Conservation (phyloP, 2,113 vertebrate species). For the Gallinago jamesoni region DNA sequence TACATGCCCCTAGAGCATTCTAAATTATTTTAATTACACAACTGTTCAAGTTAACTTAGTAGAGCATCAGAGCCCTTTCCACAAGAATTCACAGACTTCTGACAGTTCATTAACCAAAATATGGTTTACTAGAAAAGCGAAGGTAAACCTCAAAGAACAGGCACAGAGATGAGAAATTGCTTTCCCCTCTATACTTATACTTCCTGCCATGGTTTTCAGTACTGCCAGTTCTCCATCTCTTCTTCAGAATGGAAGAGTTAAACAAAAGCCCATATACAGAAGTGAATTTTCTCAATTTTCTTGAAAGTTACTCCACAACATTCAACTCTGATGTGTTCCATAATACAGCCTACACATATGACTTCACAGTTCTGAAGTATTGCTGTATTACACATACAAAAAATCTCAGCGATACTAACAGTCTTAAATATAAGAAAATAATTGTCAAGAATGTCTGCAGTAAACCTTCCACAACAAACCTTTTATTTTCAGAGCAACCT, state of each 20-base stretch:
- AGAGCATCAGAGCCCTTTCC: not conserved
- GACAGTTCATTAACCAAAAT: not conserved
- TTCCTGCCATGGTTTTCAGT: not conserved
- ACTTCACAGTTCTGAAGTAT: not conserved
- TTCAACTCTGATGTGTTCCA: not conserved
- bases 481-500: not conserved
- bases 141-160: not conserved
- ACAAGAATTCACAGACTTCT: not conserved
- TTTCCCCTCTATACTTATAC: not conserved
- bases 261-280: not conserved
- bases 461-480: not conserved
- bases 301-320: not conserved
- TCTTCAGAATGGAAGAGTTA: not conserved
- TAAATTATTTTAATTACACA: not conserved
- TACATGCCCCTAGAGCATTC: not conserved
- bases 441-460: not conserved
- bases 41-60: not conserved
- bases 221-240: not conserved
- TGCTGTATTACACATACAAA: not conserved
- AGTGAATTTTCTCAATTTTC: not conserved
- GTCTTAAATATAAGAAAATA: not conserved
- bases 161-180: not conserved
- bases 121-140: not conserved
- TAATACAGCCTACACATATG: not conserved
- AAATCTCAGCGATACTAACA: not conserved